Base-by-base conservation (phyloP, 2,888 invertebrate genomes). In the Heliconius cydno region DNA sequence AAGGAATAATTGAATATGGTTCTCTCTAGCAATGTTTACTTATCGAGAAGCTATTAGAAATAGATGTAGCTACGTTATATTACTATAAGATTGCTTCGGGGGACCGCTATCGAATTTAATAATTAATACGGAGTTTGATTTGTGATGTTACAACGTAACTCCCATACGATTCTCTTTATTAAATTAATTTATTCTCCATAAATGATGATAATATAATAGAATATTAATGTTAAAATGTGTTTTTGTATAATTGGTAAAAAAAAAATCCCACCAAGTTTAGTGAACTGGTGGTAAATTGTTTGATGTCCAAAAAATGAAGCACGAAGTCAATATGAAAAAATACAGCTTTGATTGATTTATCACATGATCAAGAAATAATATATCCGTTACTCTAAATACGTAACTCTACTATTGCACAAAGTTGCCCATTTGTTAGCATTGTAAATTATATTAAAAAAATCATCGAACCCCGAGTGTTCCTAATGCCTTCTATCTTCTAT, bases 1-100 rank as follows among this genome's bases (percentile, higher is more conserved):
- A 81, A 63, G 80, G 82, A 85, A 85, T 87, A 89, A 88, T 84
- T 82, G 78, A 79, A 77, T 74, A 77, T 74, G n/a, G 57, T 30
- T 70, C 72, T 79, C 30, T 70, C 72, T 77, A 52, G 57, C 34
- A 63, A 34, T 77, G 68, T 70, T 79, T 79, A 38, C 63, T 75
- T 68, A 79, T 76, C 41, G 70, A 76, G 41, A 76, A 72, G 68
- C 71, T 71, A 77, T 79, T 78, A 78, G 28, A 76, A 77, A 71
- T 77, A 74, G 15, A 68, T 63, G 52, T 57, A n/a, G 73, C 22
- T 72, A 76, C 13, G 34, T 79, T 76, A 52, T 68, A 65, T 76
- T 67, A 75, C 46, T 38, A 73, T 60, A 25, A 73, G 41, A 41
- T 25, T 57, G 67, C 57, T 67, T 57, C 22, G 57, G 67, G 22